Evolutionary conservation across 2,888 invertebrate genomes (phyloP).

Genomic region (Zygaena filipendulae): DNA sequence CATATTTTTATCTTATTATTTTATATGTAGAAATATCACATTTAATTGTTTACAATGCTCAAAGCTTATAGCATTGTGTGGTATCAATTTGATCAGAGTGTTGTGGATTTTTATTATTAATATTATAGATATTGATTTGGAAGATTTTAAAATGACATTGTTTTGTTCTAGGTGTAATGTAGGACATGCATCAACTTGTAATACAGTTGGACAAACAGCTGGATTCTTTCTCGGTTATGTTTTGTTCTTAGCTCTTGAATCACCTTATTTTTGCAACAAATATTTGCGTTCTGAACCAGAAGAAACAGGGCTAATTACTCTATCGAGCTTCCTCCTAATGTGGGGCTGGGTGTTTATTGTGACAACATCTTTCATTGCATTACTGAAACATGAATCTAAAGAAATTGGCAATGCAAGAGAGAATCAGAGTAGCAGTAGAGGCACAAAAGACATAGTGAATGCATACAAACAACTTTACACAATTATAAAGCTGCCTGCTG

Average conservation of each 20-base stretch:
- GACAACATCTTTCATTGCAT: conserved; percentile 88
- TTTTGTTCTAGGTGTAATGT: conserved; percentile 90
- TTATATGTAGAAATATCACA: too few species aligned
- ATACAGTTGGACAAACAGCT: conserved; percentile 97
- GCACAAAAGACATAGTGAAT: conserved; percentile 54
- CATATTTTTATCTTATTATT: too few species aligned
- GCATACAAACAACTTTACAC: conserved; percentile 87
- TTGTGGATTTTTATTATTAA: too few species aligned
- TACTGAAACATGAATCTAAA: conserved; percentile 86
- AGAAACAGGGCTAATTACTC: conserved; percentile 76
- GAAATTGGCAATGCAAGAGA: conserved; percentile 31
- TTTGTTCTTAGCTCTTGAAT: conserved; percentile 95
- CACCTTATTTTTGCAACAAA: conserved; percentile 93
- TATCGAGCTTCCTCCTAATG: conserved; percentile 89
- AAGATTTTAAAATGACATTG: too few species aligned
- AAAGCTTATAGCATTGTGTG: too few species aligned
- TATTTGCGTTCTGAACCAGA: conserved; percentile 82
- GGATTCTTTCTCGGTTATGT: conserved; percentile 98
- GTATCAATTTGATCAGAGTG: too few species aligned
- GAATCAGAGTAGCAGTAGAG: conserved; percentile 41
- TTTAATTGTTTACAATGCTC: too few species aligned
- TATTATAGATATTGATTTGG: too few species aligned
- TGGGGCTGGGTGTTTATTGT: conserved; percentile 95
- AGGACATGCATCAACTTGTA: conserved; percentile 98
- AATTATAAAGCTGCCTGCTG: conserved; percentile 85